Percentiles rank a stretch among this genome's conserved stretches.
These are phyloP conservation scores for Squalus acanthias DNA, from an alignment of 2,797 vertebrate genomes.

Conservation along the genomic window DNA sequence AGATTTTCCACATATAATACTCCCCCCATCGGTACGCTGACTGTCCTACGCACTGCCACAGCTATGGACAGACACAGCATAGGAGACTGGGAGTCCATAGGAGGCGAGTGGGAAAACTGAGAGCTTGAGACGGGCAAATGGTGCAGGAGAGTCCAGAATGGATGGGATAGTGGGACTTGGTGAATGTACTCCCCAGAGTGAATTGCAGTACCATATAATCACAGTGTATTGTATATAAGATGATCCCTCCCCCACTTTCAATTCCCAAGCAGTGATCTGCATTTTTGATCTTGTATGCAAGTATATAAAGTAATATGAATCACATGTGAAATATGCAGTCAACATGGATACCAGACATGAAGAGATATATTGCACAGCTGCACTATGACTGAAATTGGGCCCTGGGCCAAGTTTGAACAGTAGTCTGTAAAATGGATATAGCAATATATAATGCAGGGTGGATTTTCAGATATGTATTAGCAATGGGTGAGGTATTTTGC, in stretches of 20 bases:
- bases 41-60: no score
- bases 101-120: not conserved
- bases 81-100: no score
- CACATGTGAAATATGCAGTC: constrained; percentile 24
- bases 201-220: not conserved
- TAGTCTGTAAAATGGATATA: constrained; percentile 9
- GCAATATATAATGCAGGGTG: not conserved
- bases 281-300: constrained; percentile 15
- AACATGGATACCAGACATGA: constrained; percentile 6
- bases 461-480: not conserved
- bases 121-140: not conserved
- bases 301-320: constrained; percentile 23
- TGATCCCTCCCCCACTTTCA: not conserved
- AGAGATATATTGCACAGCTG: constrained; percentile 34
- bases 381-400: not conserved
- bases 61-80: no score
- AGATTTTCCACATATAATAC: not conserved
- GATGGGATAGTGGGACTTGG: not conserved
- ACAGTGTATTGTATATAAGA: not conserved
- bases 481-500: not conserved
- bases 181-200: not conserved
- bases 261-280: not conserved
- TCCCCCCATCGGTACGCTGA: not conserved
- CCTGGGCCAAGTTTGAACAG: not conserved
- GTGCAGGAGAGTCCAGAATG: not conserved